Percentiles rank a stretch among this genome's conserved stretches.
Evolutionary conservation across 1,140 invertebrate genomes (phyloP).

Genomic region (Campodea augens): DNA sequence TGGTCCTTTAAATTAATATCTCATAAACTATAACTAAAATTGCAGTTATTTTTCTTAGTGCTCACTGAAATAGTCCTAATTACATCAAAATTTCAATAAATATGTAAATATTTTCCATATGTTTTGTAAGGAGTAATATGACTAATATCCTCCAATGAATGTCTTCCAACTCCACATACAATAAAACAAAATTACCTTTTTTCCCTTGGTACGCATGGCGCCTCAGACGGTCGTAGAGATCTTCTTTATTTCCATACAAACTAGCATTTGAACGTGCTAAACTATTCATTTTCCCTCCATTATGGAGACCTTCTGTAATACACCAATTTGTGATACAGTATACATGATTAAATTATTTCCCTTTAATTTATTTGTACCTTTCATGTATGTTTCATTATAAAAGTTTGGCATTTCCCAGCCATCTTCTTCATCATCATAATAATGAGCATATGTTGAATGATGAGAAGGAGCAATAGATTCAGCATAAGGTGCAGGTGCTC

Average conservation of each 20-base stretch:
- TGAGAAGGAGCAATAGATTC: conserved; percentile 79
- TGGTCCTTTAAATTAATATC: no score
- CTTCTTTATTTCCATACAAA: conserved; percentile 87
- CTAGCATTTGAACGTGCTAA: conserved; percentile 77
- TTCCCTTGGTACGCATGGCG: conserved; percentile 88
- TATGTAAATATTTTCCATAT: no score
- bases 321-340: conserved; percentile 6
- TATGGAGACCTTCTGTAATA: conserved; percentile 52
- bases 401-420: conserved; percentile 96
- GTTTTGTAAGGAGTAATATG: no score
- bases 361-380: conserved; percentile 29
- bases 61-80: no score
- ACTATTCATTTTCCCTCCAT: conserved; percentile 59
- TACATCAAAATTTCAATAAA: no score
- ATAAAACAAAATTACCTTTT: no score
- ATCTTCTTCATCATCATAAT: conserved; percentile 86
- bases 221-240: conserved; percentile 85
- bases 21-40: no score
- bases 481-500: conserved; percentile 74
- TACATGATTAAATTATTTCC: neutral
- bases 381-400: conserved; percentile 93
- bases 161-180: no score
- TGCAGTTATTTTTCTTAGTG: no score
- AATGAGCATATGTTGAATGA: conserved; percentile 86
- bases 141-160: no score